These are phyloP conservation scores for Bombus ignitus DNA, from an alignment of 1,140 invertebrate genomes.

Conservation along the genomic window DNA sequence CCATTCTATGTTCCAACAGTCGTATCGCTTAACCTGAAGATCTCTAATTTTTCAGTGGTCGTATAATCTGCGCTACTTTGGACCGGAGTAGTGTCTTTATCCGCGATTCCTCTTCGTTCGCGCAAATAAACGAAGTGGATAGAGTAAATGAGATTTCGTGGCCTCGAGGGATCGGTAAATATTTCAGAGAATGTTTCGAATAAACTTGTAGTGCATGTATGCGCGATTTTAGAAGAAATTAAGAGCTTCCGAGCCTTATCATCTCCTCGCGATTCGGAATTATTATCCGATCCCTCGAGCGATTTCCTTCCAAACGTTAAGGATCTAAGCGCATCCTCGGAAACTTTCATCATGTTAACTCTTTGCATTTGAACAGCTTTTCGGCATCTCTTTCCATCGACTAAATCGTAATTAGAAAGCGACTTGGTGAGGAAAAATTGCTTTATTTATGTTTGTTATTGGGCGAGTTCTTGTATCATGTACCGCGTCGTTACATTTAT, in stretches of 20 bases:
- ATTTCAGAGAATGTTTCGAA: slow-evolving; percentile 15
- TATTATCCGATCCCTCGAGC: background rate
- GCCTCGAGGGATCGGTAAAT: background rate
- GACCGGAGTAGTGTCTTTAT: slow-evolving; percentile 3
- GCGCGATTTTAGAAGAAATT: background rate
- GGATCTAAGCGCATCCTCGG: background rate
- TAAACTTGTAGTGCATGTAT: background rate
- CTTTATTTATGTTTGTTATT: background rate
- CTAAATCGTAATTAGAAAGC: background rate
- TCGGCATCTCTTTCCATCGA: background rate
- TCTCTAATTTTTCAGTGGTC: slow-evolving; percentile 28
- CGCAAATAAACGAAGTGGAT: background rate
- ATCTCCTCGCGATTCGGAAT: background rate
- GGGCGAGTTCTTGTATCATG: background rate
- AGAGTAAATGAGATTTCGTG: slow-evolving; percentile 12
- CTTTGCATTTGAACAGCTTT: rapidly evolving
- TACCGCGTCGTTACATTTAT: no score
- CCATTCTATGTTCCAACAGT: background rate
- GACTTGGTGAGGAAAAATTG: no score
- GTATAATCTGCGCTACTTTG: slow-evolving; percentile 20
- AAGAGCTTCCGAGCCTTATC: background rate
- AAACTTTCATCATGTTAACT: background rate
- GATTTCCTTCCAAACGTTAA: background rate
- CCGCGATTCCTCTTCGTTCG: slow-evolving; percentile 9
- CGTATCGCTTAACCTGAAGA: background rate